phyloP scores from a whole-genome alignment of 1,140 invertebrate species.

The Colletes gigas region DNA sequence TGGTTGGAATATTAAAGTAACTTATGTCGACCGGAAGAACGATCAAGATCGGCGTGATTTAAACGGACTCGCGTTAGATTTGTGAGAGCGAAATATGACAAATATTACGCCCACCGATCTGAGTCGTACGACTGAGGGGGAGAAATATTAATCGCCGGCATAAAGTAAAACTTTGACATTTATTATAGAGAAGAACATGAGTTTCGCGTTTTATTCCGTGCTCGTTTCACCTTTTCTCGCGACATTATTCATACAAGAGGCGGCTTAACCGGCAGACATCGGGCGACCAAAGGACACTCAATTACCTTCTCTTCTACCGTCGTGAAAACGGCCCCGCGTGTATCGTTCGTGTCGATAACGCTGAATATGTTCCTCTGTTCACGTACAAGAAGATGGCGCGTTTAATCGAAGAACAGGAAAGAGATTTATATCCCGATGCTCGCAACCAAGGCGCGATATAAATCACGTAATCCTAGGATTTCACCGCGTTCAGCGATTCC shows the following conservation, averaged over 20 bases:
- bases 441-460: neutral
- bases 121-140: neutral
- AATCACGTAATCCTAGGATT: constrained; percentile 9
- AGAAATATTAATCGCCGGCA: constrained; percentile 21
- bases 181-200: constrained; percentile 14
- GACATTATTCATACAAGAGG: constrained; percentile 14
- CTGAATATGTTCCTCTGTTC: neutral
- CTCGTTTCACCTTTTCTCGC: constrained; percentile 1
- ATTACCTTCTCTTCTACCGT: constrained; percentile 5
- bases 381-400: neutral
- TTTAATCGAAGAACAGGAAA: neutral
- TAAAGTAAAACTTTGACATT: constrained; percentile 48
- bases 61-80: constrained; percentile 22
- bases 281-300: constrained; percentile 32
- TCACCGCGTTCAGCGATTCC: neutral
- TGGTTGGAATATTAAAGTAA: no score
- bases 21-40: neutral
- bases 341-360: neutral
- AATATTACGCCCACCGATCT: neutral
- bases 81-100: constrained; percentile 14
- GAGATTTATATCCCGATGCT: constrained; percentile 7
- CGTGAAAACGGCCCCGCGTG: neutral
- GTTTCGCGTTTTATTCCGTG: constrained; percentile 9
- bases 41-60: constrained; percentile 30
- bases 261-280: constrained; percentile 21